Evolutionary conservation across 2,888 invertebrate genomes (phyloP), one percentile per base, ranked within the genome.

Genomic region (Caenorhabditis becei): DNA sequence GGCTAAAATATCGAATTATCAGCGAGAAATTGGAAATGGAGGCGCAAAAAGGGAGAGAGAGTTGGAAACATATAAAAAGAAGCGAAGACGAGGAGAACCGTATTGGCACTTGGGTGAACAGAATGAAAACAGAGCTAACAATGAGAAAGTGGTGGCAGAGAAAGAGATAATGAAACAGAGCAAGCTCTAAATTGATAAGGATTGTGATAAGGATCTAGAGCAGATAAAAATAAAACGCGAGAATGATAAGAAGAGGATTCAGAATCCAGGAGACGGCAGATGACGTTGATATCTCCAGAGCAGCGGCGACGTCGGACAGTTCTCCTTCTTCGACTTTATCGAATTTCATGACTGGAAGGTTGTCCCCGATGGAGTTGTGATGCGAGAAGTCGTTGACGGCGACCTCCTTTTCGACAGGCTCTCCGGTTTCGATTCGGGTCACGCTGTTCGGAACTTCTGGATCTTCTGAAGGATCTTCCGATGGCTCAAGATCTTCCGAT

Each of bases 331-430:
- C 74, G 10, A 75, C 66, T 44, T 66, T 66, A 18, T 75, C 75
- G 41, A 75, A 75, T 51, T 66, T 20, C 75, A 75, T 75, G 1
- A 61, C 66, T n/a, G 75, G 75, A 1, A 53, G 16, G 23, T 66
- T 53, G 32, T 63, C 49, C 16, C 41, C 35, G 3, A 67, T 44
- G 2, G 59, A n/a, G 23, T 75, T 75, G 18, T 75, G 66, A 18
- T 26, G 56, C 3, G 44, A 14, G 10, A 24, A 51, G 20, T 63
- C 65, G 8, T 37, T 44, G 54, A 32, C 56, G 7, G 41, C 10
- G n/a, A n/a, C n/a, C 0, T 44, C 18, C 18, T 26, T 3, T 11
- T 66, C 61, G 14, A 37, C 44, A 0, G 53, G 23, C 1, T 10
- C 47, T 44, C 75, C 66, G 1, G 44, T 26, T 23, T 59, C 28